Conservation (phyloP, 2,113 vertebrate species). For the Nibea albiflora region DNA sequence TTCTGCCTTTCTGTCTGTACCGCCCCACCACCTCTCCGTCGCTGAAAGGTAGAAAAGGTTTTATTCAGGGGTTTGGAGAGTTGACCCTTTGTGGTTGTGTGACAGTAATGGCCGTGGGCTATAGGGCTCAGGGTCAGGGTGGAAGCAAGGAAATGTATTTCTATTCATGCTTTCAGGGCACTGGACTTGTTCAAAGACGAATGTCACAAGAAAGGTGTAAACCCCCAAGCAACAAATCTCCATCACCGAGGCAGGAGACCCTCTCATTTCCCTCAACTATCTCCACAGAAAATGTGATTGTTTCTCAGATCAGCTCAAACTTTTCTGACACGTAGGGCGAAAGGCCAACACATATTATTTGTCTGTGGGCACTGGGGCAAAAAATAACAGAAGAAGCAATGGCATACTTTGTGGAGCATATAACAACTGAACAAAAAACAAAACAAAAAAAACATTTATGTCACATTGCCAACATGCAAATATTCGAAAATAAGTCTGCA, state of each 20-base stretch:
- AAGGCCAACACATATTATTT: slow-evolving; percentile 62
- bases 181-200: slow-evolving; percentile 66
- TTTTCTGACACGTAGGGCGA: slow-evolving; percentile 57
- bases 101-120: slow-evolving; percentile 73
- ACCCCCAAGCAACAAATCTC: slow-evolving; percentile 71
- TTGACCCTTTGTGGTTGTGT: slow-evolving; percentile 69
- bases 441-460: neutral
- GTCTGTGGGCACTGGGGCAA: slow-evolving; percentile 63
- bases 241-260: slow-evolving; percentile 57
- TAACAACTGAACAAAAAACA: neutral
- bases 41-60: slow-evolving; percentile 51
- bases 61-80: slow-evolving; percentile 58
- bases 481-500: neutral
- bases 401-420: slow-evolving; percentile 31
- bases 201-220: slow-evolving; percentile 76
- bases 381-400: slow-evolving; percentile 35
- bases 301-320: slow-evolving; percentile 61
- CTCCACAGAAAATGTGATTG: slow-evolving; percentile 60
- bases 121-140: slow-evolving; percentile 72
- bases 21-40: slow-evolving; percentile 3
- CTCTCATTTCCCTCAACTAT: slow-evolving; percentile 68
- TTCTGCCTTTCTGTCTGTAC: neutral
- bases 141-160: slow-evolving; percentile 74
- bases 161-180: slow-evolving; percentile 73
- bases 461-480: slow-evolving; percentile 36